Evolutionary conservation across 2,113 vertebrate genomes (phyloP), one percentile per base, ranked within the genome.

Genomic region (Mobula hypostoma): DNA sequence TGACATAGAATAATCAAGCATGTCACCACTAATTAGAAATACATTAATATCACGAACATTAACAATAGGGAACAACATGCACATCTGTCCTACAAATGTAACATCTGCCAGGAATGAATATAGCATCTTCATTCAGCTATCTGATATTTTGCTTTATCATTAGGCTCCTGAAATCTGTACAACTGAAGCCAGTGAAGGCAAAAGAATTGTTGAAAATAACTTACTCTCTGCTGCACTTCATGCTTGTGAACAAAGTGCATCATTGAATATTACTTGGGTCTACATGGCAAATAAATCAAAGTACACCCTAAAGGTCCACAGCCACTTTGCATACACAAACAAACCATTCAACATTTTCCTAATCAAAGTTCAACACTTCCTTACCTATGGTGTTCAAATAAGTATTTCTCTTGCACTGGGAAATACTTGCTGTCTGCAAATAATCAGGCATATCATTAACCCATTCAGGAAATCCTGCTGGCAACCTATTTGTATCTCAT

Each of bases 31-130:
- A 88, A 88, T n/a, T 88, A 27, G 56, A 88, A 88, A 88, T 56
- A 88, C 56, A 83, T 83, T 83, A 63, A 63, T 87, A 87, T 61
- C 83, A 87, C 27, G 27, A 88, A 88, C 58, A 88, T 56, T 61
- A 29, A 63, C 27, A 63, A 63, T 85, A 85, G 82, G 24, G 15
- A 21, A 85, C 56, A 61, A n/a, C 56, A 63, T 63, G 14, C 27
- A 63, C 29, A 0, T 87, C 58, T n/a, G 29, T 88, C 61, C 83
- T 63, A 61, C 12, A 61, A 88, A 77, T 77, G 58, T 29, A n/a
- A n/a, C 58, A n/a, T 88, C 56, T 63, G 12, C 83, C 1, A 61
- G 29, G 12, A 61, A 87, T 9, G 56, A 77, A 77, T 80, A 83
- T 83, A 48, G 40, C 17, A 83, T 83, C 36, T 24, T 19, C 21